phyloP scores from a whole-genome alignment of 2,888 invertebrate species.

The Nomada fabriciana region DNA sequence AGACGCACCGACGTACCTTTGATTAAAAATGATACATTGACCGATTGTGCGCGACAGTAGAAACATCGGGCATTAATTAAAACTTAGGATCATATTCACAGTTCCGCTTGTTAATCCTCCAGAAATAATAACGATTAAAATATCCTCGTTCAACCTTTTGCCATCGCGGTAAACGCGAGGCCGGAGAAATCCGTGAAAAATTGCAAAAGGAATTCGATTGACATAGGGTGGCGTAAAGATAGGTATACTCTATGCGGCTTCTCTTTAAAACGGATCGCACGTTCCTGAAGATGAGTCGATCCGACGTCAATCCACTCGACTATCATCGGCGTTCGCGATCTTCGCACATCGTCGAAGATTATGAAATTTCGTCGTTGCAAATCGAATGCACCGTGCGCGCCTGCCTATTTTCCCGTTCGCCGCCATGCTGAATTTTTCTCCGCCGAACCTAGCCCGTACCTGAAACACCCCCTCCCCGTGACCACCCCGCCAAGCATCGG shows the following conservation, averaged over 20 bases:
- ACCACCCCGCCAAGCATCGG: background rate
- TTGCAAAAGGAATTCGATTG: constrained; percentile 10
- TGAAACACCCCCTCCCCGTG: too few relatives aligned
- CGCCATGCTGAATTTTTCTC: constrained; percentile 34
- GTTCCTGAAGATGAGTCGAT: constrained; percentile 11
- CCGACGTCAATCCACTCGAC: constrained; percentile 43
- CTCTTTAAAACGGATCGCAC: background rate
- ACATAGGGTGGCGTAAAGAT: background rate
- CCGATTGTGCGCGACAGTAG: too few relatives aligned
- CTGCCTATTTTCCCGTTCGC: constrained; percentile 50
- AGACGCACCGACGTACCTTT: too few relatives aligned
- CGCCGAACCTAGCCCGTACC: too few relatives aligned
- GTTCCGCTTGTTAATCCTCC: background rate
- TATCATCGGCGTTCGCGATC: constrained; percentile 54
- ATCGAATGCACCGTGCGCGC: constrained; percentile 68
- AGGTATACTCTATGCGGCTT: constrained; percentile 2
- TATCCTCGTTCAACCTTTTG: background rate
- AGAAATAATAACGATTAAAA: background rate
- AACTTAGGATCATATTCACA: too few relatives aligned
- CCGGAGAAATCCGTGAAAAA: background rate
- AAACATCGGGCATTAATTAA: too few relatives aligned
- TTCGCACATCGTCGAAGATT: constrained; percentile 69
- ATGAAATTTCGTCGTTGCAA: constrained; percentile 72
- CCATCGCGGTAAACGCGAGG: too few relatives aligned
- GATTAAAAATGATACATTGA: too few relatives aligned